A percentile compares a stretch with the other conserved stretches of the same genome.
Conservation (phyloP, 2,797 vertebrate species). For the Lacerta agilis region DNA sequence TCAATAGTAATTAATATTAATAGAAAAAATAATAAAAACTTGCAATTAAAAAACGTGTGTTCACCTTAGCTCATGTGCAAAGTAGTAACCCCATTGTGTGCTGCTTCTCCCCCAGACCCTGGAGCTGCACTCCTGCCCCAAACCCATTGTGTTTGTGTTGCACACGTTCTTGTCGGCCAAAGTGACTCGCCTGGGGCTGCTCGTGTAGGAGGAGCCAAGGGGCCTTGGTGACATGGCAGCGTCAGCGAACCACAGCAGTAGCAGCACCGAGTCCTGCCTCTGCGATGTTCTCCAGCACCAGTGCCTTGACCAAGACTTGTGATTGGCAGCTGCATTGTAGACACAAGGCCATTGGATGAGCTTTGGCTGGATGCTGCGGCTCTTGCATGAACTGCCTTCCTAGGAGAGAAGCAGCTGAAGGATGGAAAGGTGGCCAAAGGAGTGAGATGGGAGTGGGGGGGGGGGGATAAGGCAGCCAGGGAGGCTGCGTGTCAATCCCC, state of each 20-base stretch:
- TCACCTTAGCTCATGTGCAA: background rate
- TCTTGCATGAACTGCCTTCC: background rate
- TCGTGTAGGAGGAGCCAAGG: constrained; percentile 79
- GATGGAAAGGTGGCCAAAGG: background rate
- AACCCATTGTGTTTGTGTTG: constrained; percentile 93
- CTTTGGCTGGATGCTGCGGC: background rate
- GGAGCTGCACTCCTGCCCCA: constrained; percentile 95
- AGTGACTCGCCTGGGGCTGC: constrained; percentile 94
- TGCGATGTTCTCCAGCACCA: constrained; percentile 39
- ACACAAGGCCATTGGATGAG: background rate
- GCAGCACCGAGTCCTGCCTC: constrained; percentile 25
- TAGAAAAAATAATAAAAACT: too few species aligned
- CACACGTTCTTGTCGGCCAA: constrained; percentile 98
- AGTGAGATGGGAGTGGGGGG: background rate
- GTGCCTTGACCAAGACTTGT: constrained; percentile 75
- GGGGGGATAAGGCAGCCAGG: background rate
- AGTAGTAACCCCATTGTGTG: background rate
- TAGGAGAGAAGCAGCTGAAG: background rate
- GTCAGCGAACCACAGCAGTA: background rate
- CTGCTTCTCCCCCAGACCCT: constrained; percentile 78
- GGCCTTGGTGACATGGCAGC: constrained; percentile 11
- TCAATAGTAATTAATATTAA: too few species aligned
- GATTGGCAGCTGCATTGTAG: background rate
- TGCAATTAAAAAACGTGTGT: too few species aligned
- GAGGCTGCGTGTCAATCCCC: background rate